These are phyloP conservation scores for Mythimna ferrago DNA, from an alignment of 2,888 invertebrate species.

Conservation along the genomic window DNA sequence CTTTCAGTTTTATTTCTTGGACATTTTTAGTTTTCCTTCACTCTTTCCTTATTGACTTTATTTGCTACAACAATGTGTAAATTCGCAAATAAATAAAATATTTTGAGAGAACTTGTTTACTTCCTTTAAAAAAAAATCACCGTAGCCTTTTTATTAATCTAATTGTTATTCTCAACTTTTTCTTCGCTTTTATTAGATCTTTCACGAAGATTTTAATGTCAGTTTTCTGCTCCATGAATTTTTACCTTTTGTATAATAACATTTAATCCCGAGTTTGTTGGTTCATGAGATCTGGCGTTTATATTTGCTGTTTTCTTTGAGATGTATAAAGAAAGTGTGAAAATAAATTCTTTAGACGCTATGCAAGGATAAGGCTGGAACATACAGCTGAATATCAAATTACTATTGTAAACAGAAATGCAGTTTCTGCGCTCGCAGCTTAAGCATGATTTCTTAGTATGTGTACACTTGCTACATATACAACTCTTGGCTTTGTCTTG, in stretches of 20 bases:
- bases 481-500: slow-evolving; percentile 12
- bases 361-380: slow-evolving; percentile 1
- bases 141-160: not conserved
- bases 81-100: slow-evolving; percentile 34
- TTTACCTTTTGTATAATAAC: slow-evolving; percentile 21
- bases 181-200: slow-evolving; percentile 21
- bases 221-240: slow-evolving; percentile 30
- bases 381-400: slow-evolving; percentile 49
- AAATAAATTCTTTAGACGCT: slow-evolving; percentile 31
- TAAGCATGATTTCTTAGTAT: slow-evolving; percentile 37
- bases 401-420: slow-evolving; percentile 31
- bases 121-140: not conserved
- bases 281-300: slow-evolving; percentile 21
- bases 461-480: slow-evolving; percentile 27
- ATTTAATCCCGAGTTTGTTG: slow-evolving; percentile 25
- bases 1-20: slow-evolving; percentile 1
- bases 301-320: slow-evolving; percentile 4
- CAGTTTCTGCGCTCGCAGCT: slow-evolving; percentile 29
- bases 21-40: slow-evolving; percentile 17
- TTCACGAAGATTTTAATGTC: slow-evolving; percentile 33
- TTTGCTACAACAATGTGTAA: slow-evolving; percentile 12
- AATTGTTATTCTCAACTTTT: slow-evolving; percentile 42
- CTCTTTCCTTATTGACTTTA: slow-evolving; percentile 24
- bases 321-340: slow-evolving; percentile 4
- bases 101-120: slow-evolving; percentile 10